Conservation (phyloP, 2,113 vertebrate genomes). For the Tympanuchus pallidicinctus region DNA sequence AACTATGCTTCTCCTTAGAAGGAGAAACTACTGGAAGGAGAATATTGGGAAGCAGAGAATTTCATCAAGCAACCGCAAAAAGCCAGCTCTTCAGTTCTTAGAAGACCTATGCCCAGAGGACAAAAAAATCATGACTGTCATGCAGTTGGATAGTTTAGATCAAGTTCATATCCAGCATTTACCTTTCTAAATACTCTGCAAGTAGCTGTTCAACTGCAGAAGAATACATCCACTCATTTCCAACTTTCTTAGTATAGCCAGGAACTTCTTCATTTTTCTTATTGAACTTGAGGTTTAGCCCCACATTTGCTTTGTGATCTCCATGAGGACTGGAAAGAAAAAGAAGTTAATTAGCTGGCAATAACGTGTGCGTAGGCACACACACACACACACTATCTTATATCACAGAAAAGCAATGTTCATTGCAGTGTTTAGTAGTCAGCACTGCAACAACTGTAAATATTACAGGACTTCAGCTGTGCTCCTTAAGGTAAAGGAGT, state of each 20-base stretch:
- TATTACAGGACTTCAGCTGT: not conserved
- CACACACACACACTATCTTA: not conserved
- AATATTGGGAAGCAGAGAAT: not conserved
- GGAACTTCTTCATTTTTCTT: slow-evolving; percentile 99
- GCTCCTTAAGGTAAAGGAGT: not conserved
- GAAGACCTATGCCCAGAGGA: not conserved
- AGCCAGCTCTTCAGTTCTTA: not conserved
- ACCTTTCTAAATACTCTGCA: slow-evolving; percentile 95
- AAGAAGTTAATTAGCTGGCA: slow-evolving; percentile 16
- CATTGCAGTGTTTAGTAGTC: not conserved
- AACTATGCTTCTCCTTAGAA: not conserved
- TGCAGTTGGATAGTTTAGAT: not conserved
- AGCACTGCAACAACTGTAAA: not conserved
- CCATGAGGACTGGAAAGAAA: slow-evolving; percentile 88
- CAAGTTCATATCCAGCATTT: not conserved
- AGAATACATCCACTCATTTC: slow-evolving; percentile 98
- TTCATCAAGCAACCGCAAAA: not conserved
- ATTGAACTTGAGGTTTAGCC: slow-evolving; percentile 97
- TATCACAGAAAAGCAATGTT: not conserved
- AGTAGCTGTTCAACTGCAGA: slow-evolving; percentile 92
- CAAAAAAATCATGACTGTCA: not conserved
- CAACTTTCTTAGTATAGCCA: slow-evolving; percentile 95
- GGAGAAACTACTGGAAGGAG: not conserved
- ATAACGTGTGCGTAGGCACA: not conserved
- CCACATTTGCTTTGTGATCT: slow-evolving; percentile 94